These are phyloP conservation scores for Caenorhabditis zanzibari DNA, from an alignment of 2,888 invertebrate species.

Conservation along the genomic window DNA sequence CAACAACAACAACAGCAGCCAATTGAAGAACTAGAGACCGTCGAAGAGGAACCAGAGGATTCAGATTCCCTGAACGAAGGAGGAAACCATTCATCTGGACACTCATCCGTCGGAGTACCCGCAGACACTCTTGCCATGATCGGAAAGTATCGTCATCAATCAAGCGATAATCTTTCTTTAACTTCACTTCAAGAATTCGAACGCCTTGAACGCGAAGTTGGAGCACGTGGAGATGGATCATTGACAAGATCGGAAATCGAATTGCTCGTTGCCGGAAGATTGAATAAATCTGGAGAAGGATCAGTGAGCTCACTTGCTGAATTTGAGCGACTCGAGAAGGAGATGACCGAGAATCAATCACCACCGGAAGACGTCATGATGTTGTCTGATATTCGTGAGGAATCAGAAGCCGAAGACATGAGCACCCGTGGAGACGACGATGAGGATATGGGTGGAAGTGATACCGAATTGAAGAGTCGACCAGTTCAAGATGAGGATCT, in stretches of 20 bases:
- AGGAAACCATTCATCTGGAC: constrained; percentile 67
- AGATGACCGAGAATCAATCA: constrained; percentile 72
- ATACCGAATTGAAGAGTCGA: constrained; percentile 63
- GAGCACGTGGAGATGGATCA: constrained; percentile 74
- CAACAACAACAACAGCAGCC: constrained; percentile 52
- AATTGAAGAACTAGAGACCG: constrained; percentile 74
- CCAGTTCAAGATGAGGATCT: constrained; percentile 71
- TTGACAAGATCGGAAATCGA: constrained; percentile 79
- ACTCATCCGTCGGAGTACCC: constrained; percentile 72
- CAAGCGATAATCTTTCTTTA: constrained; percentile 77
- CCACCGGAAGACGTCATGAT: constrained; percentile 82
- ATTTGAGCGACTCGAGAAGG: constrained; percentile 82
- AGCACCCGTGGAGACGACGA: constrained; percentile 82
- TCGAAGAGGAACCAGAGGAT: constrained; percentile 80
- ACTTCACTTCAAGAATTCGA: constrained; percentile 83
- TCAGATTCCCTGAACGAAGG: constrained; percentile 74
- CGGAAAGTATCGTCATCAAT: constrained; percentile 74
- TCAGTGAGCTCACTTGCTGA: constrained; percentile 80
- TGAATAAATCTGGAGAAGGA: constrained; percentile 73
- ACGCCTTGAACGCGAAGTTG: constrained; percentile 80
- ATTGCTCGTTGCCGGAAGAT: constrained; percentile 67
- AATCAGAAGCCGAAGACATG: constrained; percentile 83
- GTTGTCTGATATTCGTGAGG: constrained; percentile 82
- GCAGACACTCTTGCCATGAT: constrained; percentile 68
- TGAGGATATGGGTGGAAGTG: constrained; percentile 75